Conservation (phyloP, 2,113 vertebrate species). For the Cacatua alba region DNA sequence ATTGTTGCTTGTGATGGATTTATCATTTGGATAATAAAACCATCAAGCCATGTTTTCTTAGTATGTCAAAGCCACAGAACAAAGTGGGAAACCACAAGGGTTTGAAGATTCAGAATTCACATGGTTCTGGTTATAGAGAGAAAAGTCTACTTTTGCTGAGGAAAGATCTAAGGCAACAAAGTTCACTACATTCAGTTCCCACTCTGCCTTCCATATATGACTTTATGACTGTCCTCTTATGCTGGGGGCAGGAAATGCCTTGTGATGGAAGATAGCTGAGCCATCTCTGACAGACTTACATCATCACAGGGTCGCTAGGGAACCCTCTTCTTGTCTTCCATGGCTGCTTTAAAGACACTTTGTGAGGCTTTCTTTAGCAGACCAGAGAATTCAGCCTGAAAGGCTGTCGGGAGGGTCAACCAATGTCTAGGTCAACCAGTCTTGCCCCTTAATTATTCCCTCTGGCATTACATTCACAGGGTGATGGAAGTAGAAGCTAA, state of each 20-base stretch:
- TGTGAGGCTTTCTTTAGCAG: slow-evolving; percentile 61
- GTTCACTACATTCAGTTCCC: not conserved
- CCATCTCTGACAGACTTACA: slow-evolving; percentile 48
- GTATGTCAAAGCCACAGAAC: not conserved
- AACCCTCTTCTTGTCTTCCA: slow-evolving; percentile 48
- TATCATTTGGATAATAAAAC: not conserved
- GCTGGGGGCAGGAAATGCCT: slow-evolving; percentile 33
- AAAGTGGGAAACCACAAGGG: slow-evolving; percentile 14
- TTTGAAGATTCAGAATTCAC: not conserved
- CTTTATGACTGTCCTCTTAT: slow-evolving; percentile 24
- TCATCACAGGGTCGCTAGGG: slow-evolving; percentile 13
- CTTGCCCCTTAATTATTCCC: slow-evolving; percentile 67
- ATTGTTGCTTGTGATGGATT: not conserved
- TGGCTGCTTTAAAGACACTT: slow-evolving; percentile 58
- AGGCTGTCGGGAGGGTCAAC: slow-evolving; percentile 20
- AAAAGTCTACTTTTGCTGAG: not conserved
- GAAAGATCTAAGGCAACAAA: not conserved
- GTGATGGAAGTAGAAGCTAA: slow-evolving; percentile 46
- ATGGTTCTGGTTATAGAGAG: not conserved
- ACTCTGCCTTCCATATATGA: not conserved
- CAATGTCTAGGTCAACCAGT: slow-evolving; percentile 53
- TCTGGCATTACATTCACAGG: slow-evolving; percentile 51
- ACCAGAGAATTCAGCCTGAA: slow-evolving; percentile 53
- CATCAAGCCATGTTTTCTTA: not conserved
- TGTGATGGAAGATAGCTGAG: slow-evolving; percentile 44